phyloP scores from a whole-genome alignment of 2,113 vertebrate species.

The Chaenogobius annularis region DNA sequence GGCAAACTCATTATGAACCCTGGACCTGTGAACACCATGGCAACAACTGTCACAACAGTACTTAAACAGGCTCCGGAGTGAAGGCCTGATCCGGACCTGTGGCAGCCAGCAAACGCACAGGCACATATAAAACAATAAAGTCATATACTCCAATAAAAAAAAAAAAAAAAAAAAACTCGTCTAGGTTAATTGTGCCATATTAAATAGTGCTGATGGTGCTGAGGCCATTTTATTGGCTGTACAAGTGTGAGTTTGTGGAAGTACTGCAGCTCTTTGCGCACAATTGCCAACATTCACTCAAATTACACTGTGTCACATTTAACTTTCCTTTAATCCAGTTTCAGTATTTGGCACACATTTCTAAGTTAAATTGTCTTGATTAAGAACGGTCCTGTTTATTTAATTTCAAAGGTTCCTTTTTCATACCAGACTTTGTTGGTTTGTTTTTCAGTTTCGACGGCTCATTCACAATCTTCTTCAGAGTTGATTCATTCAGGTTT shows the following conservation, averaged over 20 bases:
- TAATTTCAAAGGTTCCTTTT: too few species aligned
- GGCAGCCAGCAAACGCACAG: not conserved
- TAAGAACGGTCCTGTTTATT: not conserved
- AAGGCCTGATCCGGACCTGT: not conserved
- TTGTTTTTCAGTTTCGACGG: too few species aligned
- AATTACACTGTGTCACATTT: not conserved
- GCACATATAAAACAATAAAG: too few species aligned
- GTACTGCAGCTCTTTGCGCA: too few species aligned
- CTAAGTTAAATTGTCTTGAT: not conserved
- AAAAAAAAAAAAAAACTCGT: too few species aligned
- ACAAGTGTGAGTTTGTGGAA: too few species aligned
- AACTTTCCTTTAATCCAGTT: not conserved
- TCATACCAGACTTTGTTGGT: too few species aligned
- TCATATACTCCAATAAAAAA: too few species aligned
- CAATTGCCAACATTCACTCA: not conserved
- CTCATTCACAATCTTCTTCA: too few species aligned
- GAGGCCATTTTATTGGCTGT: too few species aligned
- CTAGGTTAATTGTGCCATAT: too few species aligned
- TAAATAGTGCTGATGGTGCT: not conserved
- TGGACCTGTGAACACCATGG: not conserved
- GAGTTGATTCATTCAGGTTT: too few species aligned
- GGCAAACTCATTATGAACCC: conserved; percentile 5
- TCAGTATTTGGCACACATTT: not conserved
- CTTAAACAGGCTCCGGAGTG: not conserved
- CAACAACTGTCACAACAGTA: conserved; percentile 4